These are phyloP conservation scores for Lycocerus yunnanus DNA, from an alignment of 2,888 invertebrate species.

Conservation along the genomic window DNA sequence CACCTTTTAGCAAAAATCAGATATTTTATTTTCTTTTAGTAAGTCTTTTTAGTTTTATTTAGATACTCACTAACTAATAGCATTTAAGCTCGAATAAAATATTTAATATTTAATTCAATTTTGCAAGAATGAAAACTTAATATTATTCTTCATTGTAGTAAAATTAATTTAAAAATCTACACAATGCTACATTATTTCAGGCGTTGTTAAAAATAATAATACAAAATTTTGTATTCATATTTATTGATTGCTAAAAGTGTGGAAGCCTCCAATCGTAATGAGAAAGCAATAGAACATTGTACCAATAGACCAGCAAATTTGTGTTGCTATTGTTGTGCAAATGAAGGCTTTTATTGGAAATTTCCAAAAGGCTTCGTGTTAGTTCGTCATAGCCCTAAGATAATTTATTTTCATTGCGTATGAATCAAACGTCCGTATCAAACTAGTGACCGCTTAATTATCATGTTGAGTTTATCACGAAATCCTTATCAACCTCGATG, in stretches of 20 bases:
- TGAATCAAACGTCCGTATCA: conserved; percentile 42
- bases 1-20: background rate
- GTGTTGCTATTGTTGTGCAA: conserved; percentile 55
- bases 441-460: conserved; percentile 44
- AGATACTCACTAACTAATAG: background rate
- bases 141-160: background rate
- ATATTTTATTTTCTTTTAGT: background rate
- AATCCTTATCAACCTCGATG: conserved; percentile 41
- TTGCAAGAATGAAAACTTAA: background rate
- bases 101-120: background rate
- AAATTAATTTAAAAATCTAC: background rate
- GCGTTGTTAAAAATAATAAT: background rate
- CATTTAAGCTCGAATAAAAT: background rate
- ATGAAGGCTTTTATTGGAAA: conserved; percentile 53
- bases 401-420: conserved; percentile 50
- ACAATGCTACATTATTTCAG: background rate
- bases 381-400: conserved; percentile 48
- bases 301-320: conserved; percentile 50
- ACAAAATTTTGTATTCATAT: background rate
- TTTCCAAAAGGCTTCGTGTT: conserved; percentile 49
- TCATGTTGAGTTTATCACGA: conserved; percentile 44
- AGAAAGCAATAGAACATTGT: conserved; percentile 30
- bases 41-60: background rate
- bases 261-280: conserved; percentile 24
- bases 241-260: conserved; percentile 4